Conservation (phyloP, 2,888 invertebrate species). For the Drosophila koepferae region DNA sequence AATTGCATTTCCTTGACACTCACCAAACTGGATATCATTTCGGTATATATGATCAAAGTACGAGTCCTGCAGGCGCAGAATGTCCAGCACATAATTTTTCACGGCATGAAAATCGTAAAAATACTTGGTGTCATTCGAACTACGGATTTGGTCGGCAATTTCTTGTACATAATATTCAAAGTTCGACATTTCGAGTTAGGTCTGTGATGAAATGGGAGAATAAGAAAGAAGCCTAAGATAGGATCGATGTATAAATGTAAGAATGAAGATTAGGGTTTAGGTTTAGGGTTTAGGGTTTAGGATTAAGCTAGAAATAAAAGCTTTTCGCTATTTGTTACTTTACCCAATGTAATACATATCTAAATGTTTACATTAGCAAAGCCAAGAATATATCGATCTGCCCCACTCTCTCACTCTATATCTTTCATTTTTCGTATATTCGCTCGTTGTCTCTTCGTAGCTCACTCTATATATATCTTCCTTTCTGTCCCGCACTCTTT, state of each 20-base stretch:
- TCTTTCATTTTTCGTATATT: too few relatives aligned
- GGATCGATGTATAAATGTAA: neutral
- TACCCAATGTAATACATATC: too few relatives aligned
- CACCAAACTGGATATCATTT: conserved; percentile 31
- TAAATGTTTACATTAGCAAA: too few relatives aligned
- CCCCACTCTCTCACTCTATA: too few relatives aligned
- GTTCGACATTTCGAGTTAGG: conserved; percentile 28
- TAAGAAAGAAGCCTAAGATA: neutral
- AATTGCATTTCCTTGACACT: neutral
- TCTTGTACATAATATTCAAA: conserved; percentile 36
- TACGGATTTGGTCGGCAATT: conserved; percentile 5
- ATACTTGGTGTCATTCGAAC: neutral
- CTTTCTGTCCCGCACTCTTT: too few relatives aligned
- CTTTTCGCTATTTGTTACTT: too few relatives aligned
- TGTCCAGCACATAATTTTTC: conserved; percentile 25
- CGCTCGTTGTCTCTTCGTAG: too few relatives aligned
- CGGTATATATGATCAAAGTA: conserved; percentile 22
- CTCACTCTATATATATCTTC: too few relatives aligned
- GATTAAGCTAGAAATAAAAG: too few relatives aligned
- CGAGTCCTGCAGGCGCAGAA: conserved; percentile 26
- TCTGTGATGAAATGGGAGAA: neutral
- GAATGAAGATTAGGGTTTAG: neutral
- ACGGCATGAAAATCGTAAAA: conserved; percentile 41
- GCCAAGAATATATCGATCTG: too few relatives aligned
- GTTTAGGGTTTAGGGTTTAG: too few relatives aligned